phyloP scores from a whole-genome alignment of 2,797 vertebrate species.

The Danio choprae region DNA sequence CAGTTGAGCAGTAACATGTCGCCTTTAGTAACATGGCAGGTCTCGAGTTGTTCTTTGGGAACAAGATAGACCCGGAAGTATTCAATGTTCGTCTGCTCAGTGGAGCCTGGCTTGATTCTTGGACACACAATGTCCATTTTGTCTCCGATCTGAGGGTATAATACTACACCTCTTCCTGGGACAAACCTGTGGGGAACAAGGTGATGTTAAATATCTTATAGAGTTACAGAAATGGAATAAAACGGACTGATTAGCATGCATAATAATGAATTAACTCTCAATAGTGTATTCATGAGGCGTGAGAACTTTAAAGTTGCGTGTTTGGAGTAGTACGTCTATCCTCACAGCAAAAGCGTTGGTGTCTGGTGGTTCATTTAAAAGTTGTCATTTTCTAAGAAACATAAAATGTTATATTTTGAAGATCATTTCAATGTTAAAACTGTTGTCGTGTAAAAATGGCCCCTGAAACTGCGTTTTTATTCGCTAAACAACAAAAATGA shows the following conservation, averaged over 20 bases:
- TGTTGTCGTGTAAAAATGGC: too few species aligned
- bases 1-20: constrained; percentile 95
- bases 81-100: constrained; percentile 84
- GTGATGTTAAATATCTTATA: constrained; percentile 8
- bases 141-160: constrained; percentile 98
- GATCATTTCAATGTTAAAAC: too few species aligned
- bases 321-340: neutral
- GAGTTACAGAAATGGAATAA: neutral
- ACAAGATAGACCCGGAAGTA: constrained; percentile 97
- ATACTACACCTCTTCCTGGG: constrained; percentile 90
- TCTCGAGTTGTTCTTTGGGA: constrained; percentile 91
- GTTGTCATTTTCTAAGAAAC: neutral
- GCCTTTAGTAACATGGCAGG: constrained; percentile 88
- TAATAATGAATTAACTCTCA: neutral
- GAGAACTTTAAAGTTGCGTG: neutral
- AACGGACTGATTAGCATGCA: neutral
- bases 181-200: constrained; percentile 79
- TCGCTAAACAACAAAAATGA: too few species aligned
- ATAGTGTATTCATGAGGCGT: neutral
- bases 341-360: neutral
- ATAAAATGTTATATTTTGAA: neutral
- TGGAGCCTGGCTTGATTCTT: constrained; percentile 83
- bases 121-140: constrained; percentile 99
- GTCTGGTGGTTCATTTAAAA: neutral
- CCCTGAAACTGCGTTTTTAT: too few species aligned